Percentiles rank a stretch among this genome's conserved stretches.
These are phyloP conservation scores for Oscheius sp. DNA, from an alignment of 2,888 invertebrate genomes.

Conservation along the genomic window DNA sequence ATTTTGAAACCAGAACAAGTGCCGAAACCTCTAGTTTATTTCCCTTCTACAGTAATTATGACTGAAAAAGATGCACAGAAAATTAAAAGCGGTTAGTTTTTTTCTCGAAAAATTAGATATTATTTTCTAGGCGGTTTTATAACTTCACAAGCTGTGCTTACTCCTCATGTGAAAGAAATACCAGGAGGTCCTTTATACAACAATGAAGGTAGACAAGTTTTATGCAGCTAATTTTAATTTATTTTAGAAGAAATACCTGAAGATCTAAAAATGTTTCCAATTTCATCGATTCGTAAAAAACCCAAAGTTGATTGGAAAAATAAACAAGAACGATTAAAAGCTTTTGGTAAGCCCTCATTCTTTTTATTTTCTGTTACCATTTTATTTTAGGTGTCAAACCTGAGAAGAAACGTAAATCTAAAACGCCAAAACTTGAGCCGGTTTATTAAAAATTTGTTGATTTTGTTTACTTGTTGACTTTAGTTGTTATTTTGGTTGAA, in stretches of 20 bases:
- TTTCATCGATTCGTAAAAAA: background rate
- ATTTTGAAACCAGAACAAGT: background rate
- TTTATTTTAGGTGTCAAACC: background rate
- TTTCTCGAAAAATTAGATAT: background rate
- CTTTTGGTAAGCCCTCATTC: constrained; percentile 8
- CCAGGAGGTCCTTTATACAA: constrained; percentile 8
- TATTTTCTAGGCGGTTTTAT: constrained; percentile 4
- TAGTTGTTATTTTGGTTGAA: background rate
- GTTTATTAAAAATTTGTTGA: background rate
- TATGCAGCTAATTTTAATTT: background rate
- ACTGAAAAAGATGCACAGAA: constrained; percentile 27
- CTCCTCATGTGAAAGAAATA: constrained; percentile 6
- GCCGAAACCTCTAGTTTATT: background rate
- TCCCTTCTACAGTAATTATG: background rate
- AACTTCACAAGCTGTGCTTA: constrained; percentile 3
- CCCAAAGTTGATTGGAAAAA: constrained; percentile 12
- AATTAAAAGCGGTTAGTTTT: constrained; percentile 10
- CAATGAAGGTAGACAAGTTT: background rate
- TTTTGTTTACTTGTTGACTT: background rate
- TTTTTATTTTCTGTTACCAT: background rate
- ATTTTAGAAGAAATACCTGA: constrained; percentile 24
- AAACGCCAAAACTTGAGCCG: background rate
- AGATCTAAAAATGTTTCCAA: background rate
- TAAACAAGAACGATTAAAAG: constrained; percentile 13
- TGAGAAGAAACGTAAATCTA: background rate